These are phyloP conservation scores for Propsilocerus akamusi DNA, from an alignment of 1,140 invertebrate species.

Conservation along the genomic window DNA sequence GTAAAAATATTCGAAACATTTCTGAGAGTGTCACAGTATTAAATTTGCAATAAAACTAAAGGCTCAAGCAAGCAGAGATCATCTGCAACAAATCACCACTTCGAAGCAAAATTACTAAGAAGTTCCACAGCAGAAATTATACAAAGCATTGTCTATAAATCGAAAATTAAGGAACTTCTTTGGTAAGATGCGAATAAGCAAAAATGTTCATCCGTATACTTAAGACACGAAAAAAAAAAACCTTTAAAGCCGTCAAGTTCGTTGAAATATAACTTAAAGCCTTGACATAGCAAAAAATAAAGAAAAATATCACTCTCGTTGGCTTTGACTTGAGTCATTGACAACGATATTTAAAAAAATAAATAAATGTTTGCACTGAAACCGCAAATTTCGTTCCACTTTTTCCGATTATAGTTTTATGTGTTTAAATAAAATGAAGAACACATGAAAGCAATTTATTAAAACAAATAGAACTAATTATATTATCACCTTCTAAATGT, in stretches of 20 bases:
- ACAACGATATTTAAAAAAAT: too few species aligned
- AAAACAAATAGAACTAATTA: not conserved
- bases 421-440: not conserved
- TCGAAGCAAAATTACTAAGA: too few species aligned
- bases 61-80: too few species aligned
- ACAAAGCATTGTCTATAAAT: not conserved
- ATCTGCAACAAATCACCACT: too few species aligned
- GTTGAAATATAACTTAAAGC: not conserved
- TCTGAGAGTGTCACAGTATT: too few species aligned
- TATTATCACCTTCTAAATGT: not conserved
- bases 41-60: too few species aligned
- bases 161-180: too few species aligned
- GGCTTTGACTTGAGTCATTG: conserved; percentile 1
- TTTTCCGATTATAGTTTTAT: not conserved
- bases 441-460: not conserved
- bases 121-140: too few species aligned
- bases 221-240: not conserved
- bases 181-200: not conserved
- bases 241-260: not conserved
- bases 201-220: not conserved
- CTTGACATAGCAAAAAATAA: not conserved
- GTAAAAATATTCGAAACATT: too few species aligned
- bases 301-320: not conserved
- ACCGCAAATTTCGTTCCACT: not conserved
- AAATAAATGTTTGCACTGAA: not conserved